Evolutionary conservation across 37 sponge, comb jelly and placozoan species (phyloP).

Genomic region (Oscarella lobularis): DNA sequence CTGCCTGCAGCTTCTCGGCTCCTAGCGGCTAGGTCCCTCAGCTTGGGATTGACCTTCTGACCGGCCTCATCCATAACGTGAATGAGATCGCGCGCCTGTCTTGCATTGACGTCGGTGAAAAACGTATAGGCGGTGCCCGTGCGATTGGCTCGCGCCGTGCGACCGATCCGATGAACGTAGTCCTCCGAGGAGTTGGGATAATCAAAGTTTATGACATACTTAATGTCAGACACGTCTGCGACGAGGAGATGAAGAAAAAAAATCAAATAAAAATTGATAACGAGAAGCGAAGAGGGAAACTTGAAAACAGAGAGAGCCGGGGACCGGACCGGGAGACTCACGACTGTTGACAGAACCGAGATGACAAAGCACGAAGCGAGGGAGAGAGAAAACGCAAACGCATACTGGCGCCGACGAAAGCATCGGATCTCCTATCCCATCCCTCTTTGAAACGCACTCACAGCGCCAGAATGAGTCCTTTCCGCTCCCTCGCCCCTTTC

Average conservation of each 20-base stretch:
- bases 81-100: slow-evolving; percentile 68
- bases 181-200: slow-evolving; percentile 90
- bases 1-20: slow-evolving; percentile 24
- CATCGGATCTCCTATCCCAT: too few species aligned
- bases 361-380: background rate
- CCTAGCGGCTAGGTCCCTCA: slow-evolving; percentile 50
- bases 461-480: too few species aligned
- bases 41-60: slow-evolving; percentile 55
- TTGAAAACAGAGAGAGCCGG: too few species aligned
- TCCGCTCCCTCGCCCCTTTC: too few species aligned
- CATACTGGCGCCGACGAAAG: background rate
- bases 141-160: slow-evolving; percentile 79
- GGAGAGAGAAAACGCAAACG: background rate
- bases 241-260: background rate
- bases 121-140: slow-evolving; percentile 95
- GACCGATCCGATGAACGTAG: slow-evolving; percentile 95
- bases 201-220: slow-evolving; percentile 95
- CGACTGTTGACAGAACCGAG: background rate
- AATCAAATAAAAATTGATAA: background rate
- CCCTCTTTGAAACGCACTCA: too few species aligned
- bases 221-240: slow-evolving; percentile 81
- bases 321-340: too few species aligned
- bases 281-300: background rate
- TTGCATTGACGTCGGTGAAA: slow-evolving; percentile 64
- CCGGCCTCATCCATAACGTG: slow-evolving; percentile 76